phyloP scores from a whole-genome alignment of 2,888 invertebrate species.

The Meta bourneti region DNA sequence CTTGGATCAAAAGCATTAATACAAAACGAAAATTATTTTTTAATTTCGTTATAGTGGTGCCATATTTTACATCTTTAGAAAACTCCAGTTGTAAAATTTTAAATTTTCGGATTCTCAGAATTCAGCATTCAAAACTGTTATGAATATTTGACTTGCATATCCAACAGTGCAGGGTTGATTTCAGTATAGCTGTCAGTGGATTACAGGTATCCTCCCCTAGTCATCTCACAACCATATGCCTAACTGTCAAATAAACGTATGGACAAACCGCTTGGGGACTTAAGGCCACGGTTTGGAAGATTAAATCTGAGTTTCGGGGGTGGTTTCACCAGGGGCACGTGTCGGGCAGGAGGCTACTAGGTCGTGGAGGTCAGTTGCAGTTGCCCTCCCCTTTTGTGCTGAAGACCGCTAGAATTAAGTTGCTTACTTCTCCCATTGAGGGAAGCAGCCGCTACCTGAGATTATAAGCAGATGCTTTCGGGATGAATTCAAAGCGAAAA shows the following conservation, averaged over 20 bases:
- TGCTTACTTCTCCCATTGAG: too few species aligned
- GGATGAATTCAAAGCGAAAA: too few species aligned
- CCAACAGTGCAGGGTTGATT: neutral
- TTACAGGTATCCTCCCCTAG: neutral
- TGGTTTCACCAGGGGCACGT: conserved; percentile 28
- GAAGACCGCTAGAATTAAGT: neutral
- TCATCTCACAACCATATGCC: conserved; percentile 23
- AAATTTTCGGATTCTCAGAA: neutral
- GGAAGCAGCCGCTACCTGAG: neutral
- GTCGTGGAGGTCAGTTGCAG: conserved; percentile 62
- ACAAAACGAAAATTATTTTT: too few species aligned
- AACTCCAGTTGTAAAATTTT: too few species aligned
- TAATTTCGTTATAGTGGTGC: too few species aligned
- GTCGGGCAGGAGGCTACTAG: conserved; percentile 39
- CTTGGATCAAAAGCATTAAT: too few species aligned
- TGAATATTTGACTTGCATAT: neutral
- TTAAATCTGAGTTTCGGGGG: conserved; percentile 8
- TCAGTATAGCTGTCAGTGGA: neutral
- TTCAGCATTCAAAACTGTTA: too few species aligned
- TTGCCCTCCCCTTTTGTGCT: conserved; percentile 17
- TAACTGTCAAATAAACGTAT: neutral
- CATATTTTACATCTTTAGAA: neutral
- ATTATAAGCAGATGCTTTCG: conserved; percentile 44
- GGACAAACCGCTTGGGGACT: neutral
- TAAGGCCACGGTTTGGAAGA: neutral